These are phyloP conservation scores for Camponotus pennsylvanicus DNA, from an alignment of 1,140 invertebrate species.

Conservation along the genomic window DNA sequence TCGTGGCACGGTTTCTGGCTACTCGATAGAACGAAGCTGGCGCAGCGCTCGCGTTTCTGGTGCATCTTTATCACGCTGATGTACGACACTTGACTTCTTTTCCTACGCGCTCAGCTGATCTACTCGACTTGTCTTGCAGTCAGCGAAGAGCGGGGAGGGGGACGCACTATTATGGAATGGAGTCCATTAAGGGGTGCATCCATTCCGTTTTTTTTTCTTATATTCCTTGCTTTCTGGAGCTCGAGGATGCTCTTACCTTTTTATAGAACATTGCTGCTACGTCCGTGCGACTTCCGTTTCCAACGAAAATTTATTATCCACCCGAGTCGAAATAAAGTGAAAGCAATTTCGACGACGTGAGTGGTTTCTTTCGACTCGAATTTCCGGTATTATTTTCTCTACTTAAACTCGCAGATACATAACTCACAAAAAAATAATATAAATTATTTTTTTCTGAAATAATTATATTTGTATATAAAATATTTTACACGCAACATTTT, in stretches of 20 bases:
- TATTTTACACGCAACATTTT: neutral
- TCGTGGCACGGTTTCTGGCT: slow-evolving; percentile 69
- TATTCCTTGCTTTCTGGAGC: slow-evolving; percentile 35
- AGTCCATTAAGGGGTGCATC: slow-evolving; percentile 58
- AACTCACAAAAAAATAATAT: neutral
- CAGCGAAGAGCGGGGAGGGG: neutral
- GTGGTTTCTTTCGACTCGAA: slow-evolving; percentile 53
- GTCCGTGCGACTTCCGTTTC: slow-evolving; percentile 44
- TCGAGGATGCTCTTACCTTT: slow-evolving; percentile 52
- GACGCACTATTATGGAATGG: slow-evolving; percentile 55
- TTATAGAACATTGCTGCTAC: slow-evolving; percentile 47
- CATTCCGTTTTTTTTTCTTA: slow-evolving; percentile 31
- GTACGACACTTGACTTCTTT: slow-evolving; percentile 65
- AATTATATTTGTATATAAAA: slow-evolving; percentile 3
- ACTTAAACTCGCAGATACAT: slow-evolving; percentile 49
- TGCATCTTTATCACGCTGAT: slow-evolving; percentile 62
- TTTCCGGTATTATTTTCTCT: slow-evolving; percentile 55
- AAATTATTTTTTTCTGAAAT: neutral
- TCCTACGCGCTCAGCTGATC: slow-evolving; percentile 53
- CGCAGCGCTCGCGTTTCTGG: slow-evolving; percentile 32
- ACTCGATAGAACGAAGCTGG: slow-evolving; percentile 62
- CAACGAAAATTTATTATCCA: slow-evolving; percentile 56
- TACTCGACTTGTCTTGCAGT: slow-evolving; percentile 50
- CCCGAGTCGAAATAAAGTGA: slow-evolving; percentile 49
- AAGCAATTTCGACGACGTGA: slow-evolving; percentile 52